Evolutionary conservation across 2,113 vertebrate genomes (phyloP), one percentile per base, ranked within the genome.

Genomic region (Martes martes): DNA sequence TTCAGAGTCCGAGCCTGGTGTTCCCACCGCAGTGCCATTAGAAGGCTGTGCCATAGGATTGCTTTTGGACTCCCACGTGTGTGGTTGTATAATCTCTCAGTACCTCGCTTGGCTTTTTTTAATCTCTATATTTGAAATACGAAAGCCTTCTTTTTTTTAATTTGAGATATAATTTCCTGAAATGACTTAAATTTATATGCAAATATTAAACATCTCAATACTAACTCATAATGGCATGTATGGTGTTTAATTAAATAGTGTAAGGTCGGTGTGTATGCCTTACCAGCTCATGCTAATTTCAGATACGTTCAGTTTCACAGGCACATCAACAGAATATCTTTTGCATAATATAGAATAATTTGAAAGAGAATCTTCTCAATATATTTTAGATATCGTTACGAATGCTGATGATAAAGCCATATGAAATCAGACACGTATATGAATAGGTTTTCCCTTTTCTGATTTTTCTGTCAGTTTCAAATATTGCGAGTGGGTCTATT

Each of bases 131-230:
- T 9, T 55, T 16, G 59, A 93, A 24, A 13, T 50, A 81, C 26
- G 61, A 74, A 89, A 50, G 31, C n/a, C 52, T 55, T 55, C 10
- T 76, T 39, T 52, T 45, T 69, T 47, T 57, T 86, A 16, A 89
- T 23, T 33, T 88, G 52, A 92, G 6, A 5, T 71, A 36, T 92
- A 57, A 92, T 81, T 96, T 67, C 42, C 24, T 90, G 26, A 85
- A 80, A 79, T 82, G 14, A 47, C 50, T 91, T 91, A 95, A 95
- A 76, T 84, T 90, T 94, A 59, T 23, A 78, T 78, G 76, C 28
- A 97, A 95, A 85, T 89, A 92, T 91, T 94, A 95, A 94, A 50
- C 33, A 73, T 89, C 31, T 89, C 65, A 80, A 21, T 3, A 2
- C 19, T 90, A 89, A 89, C 45, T 90, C n/a, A 85, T 74, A 86